phyloP scores from a whole-genome alignment of 2,113 vertebrate species.

The Hemichromis elongatus region DNA sequence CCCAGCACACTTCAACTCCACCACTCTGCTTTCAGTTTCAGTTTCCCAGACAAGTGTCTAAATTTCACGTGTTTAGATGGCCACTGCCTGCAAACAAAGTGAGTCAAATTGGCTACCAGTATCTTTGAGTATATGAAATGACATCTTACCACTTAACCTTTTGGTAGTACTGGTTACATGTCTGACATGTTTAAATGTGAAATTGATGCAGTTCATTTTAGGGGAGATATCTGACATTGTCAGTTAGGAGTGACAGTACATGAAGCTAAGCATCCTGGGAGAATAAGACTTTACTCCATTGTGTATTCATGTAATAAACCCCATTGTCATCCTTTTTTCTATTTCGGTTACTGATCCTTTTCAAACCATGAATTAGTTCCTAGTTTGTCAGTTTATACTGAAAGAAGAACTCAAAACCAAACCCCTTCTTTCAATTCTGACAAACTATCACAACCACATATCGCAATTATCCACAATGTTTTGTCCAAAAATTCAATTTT shows the following conservation, averaged over 20 bases:
- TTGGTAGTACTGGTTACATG: not conserved
- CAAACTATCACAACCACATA: not conserved
- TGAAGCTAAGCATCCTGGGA: not conserved
- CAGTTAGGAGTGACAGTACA: not conserved
- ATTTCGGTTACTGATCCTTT: not conserved
- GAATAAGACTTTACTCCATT: not conserved
- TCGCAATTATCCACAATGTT: not conserved
- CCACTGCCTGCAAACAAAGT: no score
- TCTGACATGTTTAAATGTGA: not conserved
- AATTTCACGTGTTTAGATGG: no score
- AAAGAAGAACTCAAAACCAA: not conserved
- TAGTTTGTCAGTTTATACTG: not conserved
- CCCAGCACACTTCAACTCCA: slow-evolving; percentile 65
- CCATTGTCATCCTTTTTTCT: not conserved
- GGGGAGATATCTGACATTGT: not conserved
- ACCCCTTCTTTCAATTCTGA: not conserved
- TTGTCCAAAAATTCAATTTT: not conserved
- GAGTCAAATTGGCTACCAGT: no score
- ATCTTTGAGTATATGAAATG: not conserved
- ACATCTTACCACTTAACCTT: not conserved
- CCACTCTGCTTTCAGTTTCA: slow-evolving; percentile 51
- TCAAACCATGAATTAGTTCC: not conserved
- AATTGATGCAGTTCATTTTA: not conserved
- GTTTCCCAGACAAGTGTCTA: no score
- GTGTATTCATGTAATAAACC: not conserved